phyloP scores from a whole-genome alignment of 2,797 vertebrate genomes.

The Potorous gilbertii region DNA sequence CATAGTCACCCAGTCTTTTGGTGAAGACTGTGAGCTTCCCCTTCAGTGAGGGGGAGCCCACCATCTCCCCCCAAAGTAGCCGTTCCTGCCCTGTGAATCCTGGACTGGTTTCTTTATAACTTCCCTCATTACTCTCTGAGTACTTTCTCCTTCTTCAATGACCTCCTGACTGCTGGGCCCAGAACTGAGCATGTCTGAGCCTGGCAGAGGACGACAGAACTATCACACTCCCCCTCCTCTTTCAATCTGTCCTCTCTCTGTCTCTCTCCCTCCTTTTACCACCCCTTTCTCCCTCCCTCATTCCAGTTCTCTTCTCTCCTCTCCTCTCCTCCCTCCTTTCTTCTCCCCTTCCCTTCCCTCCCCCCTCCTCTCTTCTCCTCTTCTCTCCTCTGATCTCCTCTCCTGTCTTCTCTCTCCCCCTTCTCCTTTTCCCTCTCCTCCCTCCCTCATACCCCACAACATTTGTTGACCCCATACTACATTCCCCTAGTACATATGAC shows the following conservation, averaged over 20 bases:
- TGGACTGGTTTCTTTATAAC: neutral
- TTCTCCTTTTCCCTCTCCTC: too few relatives aligned
- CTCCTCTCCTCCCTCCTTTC: too few relatives aligned
- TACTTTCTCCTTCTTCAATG: neutral
- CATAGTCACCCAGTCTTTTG: neutral
- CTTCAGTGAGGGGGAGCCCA: neutral
- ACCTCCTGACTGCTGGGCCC: neutral
- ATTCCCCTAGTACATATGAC: neutral
- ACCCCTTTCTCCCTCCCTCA: too few relatives aligned
- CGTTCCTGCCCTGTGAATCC: neutral
- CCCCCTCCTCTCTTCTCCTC: too few relatives aligned
- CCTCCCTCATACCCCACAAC: rapidly evolving
- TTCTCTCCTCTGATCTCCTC: too few relatives aligned
- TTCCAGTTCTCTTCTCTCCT: too few relatives aligned
- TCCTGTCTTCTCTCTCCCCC: too few relatives aligned
- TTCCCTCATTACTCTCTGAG: neutral
- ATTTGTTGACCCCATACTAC: neutral
- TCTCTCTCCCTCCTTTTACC: too few relatives aligned
- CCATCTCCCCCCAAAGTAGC: neutral
- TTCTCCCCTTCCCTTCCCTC: neutral
- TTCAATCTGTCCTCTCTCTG: too few relatives aligned
- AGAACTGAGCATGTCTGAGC: neutral
- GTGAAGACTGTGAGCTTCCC: neutral
- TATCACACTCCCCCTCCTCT: neutral
- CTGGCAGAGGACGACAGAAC: neutral